Base-by-base conservation (phyloP, 2,113 vertebrate genomes). In the Puma concolor region DNA sequence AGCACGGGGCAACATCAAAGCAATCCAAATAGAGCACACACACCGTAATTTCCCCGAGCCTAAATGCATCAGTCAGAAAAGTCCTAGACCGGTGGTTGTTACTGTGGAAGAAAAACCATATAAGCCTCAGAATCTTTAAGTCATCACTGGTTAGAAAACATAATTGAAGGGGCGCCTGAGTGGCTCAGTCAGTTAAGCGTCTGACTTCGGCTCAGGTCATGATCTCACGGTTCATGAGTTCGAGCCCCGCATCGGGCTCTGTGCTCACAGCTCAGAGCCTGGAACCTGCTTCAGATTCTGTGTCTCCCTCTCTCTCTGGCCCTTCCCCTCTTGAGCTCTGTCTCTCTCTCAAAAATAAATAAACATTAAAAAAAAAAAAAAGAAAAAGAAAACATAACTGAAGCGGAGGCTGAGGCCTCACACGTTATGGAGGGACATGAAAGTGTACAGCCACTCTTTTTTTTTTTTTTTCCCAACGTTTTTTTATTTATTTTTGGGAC, bases 1-100 rank as follows among this genome's bases (percentile, higher is more conserved):
- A 0, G 9, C 44, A 4, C 1, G 1, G 8, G n/a, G 50, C 3
- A 64, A 44, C 2, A 0, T 8, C 69, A 27, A 13, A 52, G 12
- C 0, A 11, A 15, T 4, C 52, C 82, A 88, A 0, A 54, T 1
- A 86, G 7, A 7, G 10, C 15, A 17, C 41, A 57, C n/a, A 23
- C 15, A 5, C 1, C 2, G 2, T 2, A 36, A 54, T 27, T 52
- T 69, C 23, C 67, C 69, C 1, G 31, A 69, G 72, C 44, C 41
- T 57, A 5, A 2, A 5, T 0, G 5, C 25, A n/a, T 11, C 7
- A 23, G 0, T n/a, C 23, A 31, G 69, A 16, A 15, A 71, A 85
- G 88, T n/a, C 71, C 25, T 16, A 31, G 41, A 13, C 41, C n/a
- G 13, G 80, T 7, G 50, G n/a, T 25, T 82, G 60, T 21, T n/a